Base-by-base conservation (phyloP, 1,140 invertebrate genomes). In the Cyrtorhinus lividipennis region DNA sequence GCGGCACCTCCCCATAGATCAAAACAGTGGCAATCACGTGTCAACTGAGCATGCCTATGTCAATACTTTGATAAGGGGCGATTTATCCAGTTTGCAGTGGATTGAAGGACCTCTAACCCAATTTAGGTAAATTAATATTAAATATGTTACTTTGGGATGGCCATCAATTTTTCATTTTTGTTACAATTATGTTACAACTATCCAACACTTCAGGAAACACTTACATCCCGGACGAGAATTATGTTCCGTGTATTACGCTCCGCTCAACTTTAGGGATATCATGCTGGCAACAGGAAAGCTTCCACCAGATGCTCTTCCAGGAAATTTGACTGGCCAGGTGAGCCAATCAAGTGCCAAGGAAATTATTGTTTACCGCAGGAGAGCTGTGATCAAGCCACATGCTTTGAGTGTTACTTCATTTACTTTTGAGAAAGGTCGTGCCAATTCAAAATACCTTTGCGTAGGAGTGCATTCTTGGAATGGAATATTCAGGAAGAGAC, bases 221-320 rank as follows among this genome's bases (percentile, higher is more conserved):
- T n/a, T n/a, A n/a, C n/a, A n/a, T n/a, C n/a, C n/a, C n/a, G n/a
- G n/a, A n/a, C n/a, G 72, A 24, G 81, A 87, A 69, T 74, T 94
- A 1, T 97, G 92, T 73, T 80, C 77, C 64, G 92, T 98, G 5
- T 89, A 94, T 71, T 97, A 93, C 75, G 86, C 94, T 3, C 87
- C 95, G 23, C 79, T 98, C 2, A 98, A 98, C 75, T 98, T 98
- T 84, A 82, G 94, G 63, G 95, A 98, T 73, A 86, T 98, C 38
- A 98, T 98, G 95, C 76, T 98, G 66, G 93, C 94, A 1, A 92
- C 90, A 23, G 95, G 95, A 64, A 95, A 96, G 75, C 78, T 98
- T 30, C 88, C 92, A 25, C 91, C 92, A 22, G 94, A 98, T 78
- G 90, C 94, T 38, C 79, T 98, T 46, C 93, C 95, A 38, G 90